Evolutionary conservation across 2,888 invertebrate species (phyloP), one percentile per base, ranked within the genome.

Genomic region (Octonoba sinensis): DNA sequence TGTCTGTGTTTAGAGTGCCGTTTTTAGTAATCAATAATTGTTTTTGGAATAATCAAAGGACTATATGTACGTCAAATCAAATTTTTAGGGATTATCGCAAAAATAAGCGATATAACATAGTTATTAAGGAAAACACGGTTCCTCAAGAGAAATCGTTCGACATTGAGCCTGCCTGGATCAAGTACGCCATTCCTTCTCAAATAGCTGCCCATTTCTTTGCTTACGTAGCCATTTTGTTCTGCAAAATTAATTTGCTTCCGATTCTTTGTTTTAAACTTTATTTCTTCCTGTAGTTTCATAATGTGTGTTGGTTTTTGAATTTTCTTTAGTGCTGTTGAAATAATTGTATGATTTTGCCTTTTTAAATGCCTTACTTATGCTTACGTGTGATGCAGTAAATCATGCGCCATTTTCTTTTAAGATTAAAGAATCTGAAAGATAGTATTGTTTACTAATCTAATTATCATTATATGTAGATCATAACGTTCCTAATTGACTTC

Each of bases 211-310:
- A 72, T 59, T 79, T 79, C 59, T 24, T 72, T 54, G 78, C 72
- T 62, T 69, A 69, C 73, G 79, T 81, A 81, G 79, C 79, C 79
- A 81, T 81, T 81, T 81, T 81, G 79, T 81, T 59, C 66, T 67
- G 62, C 75, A 67, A 60, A 67, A 60, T 36, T 75, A 67, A 49
- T 20, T 67, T 75, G 60, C n/a, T 20, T 15, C 47, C n/a, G 57
- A 13, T 15, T 47, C 18, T 18, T 18, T 66, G 8, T 59, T 59
- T 36, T 24, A 59, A 22, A 1, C 24, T n/a, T 12, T 24, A 13
- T 24, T 59, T 24, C 24, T 20, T 13, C 27, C 16, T 27, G 27
- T 13, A n/a, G 27, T 59, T 59, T 24, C 8, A 36, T 24, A 24
- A 24, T 16, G 22, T 16, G 22, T 16, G 24, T 16, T 13, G 12